These are phyloP conservation scores for Acleris laterana DNA, from an alignment of 2,888 invertebrate species.

Conservation along the genomic window DNA sequence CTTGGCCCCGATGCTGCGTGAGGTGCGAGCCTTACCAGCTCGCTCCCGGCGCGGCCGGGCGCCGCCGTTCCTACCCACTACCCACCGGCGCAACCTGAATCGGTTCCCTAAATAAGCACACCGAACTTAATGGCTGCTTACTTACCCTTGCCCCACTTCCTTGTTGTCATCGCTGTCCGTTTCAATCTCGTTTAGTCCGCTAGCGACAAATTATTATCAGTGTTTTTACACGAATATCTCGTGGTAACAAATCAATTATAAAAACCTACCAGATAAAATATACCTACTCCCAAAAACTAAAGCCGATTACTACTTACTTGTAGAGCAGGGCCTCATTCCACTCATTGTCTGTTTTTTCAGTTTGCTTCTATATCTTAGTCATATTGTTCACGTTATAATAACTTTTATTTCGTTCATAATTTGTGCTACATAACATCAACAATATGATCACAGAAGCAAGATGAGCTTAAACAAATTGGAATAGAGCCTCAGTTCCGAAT, in stretches of 20 bases:
- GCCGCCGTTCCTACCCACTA: background rate
- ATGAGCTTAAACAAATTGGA: too few relatives aligned
- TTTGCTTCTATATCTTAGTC: too few relatives aligned
- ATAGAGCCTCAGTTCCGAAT: too few relatives aligned
- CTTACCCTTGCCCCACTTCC: conserved; percentile 36
- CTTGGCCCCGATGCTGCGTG: conserved; percentile 76
- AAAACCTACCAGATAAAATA: too few relatives aligned
- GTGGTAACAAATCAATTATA: background rate
- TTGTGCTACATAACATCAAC: too few relatives aligned
- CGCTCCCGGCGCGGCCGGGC: conserved; percentile 25
- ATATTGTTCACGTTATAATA: too few relatives aligned
- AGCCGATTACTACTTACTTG: too few relatives aligned
- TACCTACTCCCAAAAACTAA: too few relatives aligned
- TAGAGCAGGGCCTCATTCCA: too few relatives aligned
- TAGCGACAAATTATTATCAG: background rate
- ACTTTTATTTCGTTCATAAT: too few relatives aligned
- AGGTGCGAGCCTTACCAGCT: conserved; percentile 50
- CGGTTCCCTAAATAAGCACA: conserved; percentile 28
- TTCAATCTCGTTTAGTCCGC: conserved; percentile 4
- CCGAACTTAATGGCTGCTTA: conserved; percentile 34
- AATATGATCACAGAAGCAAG: too few relatives aligned
- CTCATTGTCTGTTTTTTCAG: too few relatives aligned
- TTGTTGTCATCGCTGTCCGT: conserved; percentile 12
- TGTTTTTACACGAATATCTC: background rate
- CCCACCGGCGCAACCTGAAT: conserved; percentile 19